These are phyloP conservation scores for Halcyon chelicuti DNA, from an alignment of 2,797 vertebrate species.

Conservation along the genomic window DNA sequence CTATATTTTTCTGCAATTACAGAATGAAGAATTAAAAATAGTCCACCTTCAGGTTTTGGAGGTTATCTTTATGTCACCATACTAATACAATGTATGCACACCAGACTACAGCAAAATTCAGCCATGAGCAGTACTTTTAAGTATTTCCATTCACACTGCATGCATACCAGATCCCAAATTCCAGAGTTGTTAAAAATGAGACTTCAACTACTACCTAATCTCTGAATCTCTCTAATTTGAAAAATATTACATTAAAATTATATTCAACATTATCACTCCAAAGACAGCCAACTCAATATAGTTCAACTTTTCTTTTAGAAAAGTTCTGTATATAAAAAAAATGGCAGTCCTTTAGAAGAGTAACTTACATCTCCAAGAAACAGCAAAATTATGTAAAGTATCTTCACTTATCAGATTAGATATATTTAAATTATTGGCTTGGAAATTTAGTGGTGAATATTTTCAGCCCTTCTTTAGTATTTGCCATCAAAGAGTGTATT, in stretches of 20 bases:
- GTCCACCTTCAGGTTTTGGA: background rate
- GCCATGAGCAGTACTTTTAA: background rate
- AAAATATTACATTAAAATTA: slow-evolving; percentile 3
- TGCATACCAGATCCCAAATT: slow-evolving; percentile 33
- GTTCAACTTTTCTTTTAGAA: slow-evolving; percentile 40
- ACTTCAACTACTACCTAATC: slow-evolving; percentile 15
- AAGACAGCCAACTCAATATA: slow-evolving; percentile 10
- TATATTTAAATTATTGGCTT: background rate
- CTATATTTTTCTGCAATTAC: background rate
- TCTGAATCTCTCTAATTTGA: slow-evolving; percentile 39
- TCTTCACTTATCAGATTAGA: background rate
- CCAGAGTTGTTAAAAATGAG: slow-evolving; percentile 36
- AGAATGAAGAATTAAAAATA: background rate
- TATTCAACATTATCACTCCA: slow-evolving; percentile 34
- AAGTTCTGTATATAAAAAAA: slow-evolving; percentile 16
- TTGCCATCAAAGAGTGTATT: background rate
- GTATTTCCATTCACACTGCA: slow-evolving; percentile 2
- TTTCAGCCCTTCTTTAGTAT: background rate
- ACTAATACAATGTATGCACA: background rate
- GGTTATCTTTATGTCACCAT: background rate
- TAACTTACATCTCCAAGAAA: slow-evolving; percentile 29
- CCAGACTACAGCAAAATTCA: background rate
- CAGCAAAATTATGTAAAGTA: slow-evolving; percentile 12
- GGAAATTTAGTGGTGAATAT: background rate
- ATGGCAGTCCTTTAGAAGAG: slow-evolving; percentile 25